phyloP scores from a whole-genome alignment of 2,113 vertebrate genomes.

The Brachypodius melanocephalos region DNA sequence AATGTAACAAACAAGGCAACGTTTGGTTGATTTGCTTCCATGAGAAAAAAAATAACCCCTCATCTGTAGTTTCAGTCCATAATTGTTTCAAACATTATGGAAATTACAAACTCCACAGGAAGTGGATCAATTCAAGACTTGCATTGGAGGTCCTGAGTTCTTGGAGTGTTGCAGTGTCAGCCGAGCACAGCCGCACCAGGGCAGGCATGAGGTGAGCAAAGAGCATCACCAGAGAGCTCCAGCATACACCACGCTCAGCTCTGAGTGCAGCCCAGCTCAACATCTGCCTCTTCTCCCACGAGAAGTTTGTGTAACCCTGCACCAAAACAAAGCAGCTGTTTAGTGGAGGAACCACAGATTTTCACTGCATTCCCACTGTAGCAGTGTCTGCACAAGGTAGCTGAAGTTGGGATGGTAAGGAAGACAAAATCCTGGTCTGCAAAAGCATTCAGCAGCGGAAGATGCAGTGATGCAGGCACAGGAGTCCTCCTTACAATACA shows the following conservation, averaged over 20 bases:
- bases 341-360: neutral
- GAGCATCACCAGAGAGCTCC: neutral
- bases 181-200: accelerated
- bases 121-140: neutral
- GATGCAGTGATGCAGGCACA: neutral
- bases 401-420: neutral
- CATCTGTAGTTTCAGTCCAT: neutral
- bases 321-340: neutral
- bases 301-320: neutral
- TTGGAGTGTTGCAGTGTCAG: accelerated
- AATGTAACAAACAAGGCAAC: neutral
- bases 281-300: neutral
- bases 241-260: neutral
- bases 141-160: neutral
- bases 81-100: accelerated
- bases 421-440: neutral
- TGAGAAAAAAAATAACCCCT: neutral
- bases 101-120: neutral
- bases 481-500: neutral
- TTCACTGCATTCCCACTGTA: neutral
- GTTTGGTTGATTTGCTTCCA: neutral
- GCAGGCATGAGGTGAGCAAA: accelerated
- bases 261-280: accelerated
- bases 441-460: neutral
- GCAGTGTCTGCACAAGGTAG: neutral